phyloP scores from a whole-genome alignment of 1,140 invertebrate genomes.

The Arion vulgaris region DNA sequence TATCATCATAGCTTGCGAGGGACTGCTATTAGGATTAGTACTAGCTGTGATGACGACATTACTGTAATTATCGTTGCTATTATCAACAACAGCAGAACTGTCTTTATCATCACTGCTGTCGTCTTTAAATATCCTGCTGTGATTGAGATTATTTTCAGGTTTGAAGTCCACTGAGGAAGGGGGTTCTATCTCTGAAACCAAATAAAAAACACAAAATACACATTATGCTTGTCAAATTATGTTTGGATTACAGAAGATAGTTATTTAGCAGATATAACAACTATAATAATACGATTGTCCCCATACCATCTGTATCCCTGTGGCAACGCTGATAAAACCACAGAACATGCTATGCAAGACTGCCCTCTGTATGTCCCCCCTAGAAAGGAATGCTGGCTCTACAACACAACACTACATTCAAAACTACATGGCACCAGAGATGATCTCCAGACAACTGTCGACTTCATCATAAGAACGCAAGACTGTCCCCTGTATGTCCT shows the following conservation, averaged over 20 bases:
- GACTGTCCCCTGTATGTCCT: too few relatives aligned
- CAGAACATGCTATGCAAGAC: neutral
- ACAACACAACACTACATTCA: too few relatives aligned
- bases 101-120: constrained; percentile 35
- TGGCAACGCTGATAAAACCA: neutral
- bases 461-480: too few relatives aligned
- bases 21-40: neutral
- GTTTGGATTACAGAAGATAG: neutral
- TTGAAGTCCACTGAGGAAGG: neutral
- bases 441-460: too few relatives aligned
- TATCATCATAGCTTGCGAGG: neutral
- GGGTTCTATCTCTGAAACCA: neutral
- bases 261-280: neutral
- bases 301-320: neutral
- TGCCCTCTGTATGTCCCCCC: too few relatives aligned
- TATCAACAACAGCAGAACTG: constrained; percentile 31
- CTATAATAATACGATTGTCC: neutral
- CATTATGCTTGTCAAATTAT: neutral
- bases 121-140: neutral
- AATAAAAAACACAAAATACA: neutral
- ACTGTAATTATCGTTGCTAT: constrained; percentile 23
- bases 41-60: neutral
- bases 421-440: too few relatives aligned
- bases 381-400: too few relatives aligned
- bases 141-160: constrained; percentile 4